Evolutionary conservation across 53 echinoderm and acorn worm species (phyloP), one percentile per base, ranked within the genome.

Genomic region (Echinometra lucunter): DNA sequence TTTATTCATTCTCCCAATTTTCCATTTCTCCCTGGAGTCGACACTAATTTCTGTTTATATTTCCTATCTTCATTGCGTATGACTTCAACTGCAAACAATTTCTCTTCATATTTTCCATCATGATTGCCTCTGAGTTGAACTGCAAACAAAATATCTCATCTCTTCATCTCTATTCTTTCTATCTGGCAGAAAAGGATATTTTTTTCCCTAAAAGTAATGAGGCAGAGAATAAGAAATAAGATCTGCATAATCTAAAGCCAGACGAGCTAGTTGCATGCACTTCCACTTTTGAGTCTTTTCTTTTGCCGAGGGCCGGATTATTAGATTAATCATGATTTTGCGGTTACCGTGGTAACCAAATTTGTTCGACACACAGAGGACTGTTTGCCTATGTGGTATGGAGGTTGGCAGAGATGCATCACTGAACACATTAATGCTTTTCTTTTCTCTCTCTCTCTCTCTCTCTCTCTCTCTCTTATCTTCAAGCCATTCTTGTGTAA

Each of bases 311-410:
- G 40, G 37, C 89, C 37, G 19, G 37, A 63, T 89, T 85, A 85
- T 85, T 89, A 89, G 60, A 89, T 89, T 89, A 89, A 60, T 58
- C 89, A 89, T 89, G 89, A 60, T 89, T 89, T 58, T 38, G 40
- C 27, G 38, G 60, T 58, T 58, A 35, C 89, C 37, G 37, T 42
- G 89, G 60, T n/a, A 63, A 89, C 89, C 6, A 13, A 60, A 60
- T 58, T 35, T 89, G 40, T 37, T 89, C 37, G 8, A 60, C 89
- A 89, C 30, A 60, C 89, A 89, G 2, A 6, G 37, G 38, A 53
- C 21, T 89, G 89, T 89, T 89, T 89, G 89, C 37, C 58, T 89
- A 60, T 89, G 58, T 89, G 60, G 47, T 28, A 4, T 23, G 89
- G 66, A 60, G 89, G 19, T 37, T 37, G 60, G 37, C 18, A 37